A percentile compares a stretch with the other conserved stretches of the same genome.
Evolutionary conservation across 1,140 invertebrate genomes (phyloP).

Genomic region (Harpegnathos saltator): DNA sequence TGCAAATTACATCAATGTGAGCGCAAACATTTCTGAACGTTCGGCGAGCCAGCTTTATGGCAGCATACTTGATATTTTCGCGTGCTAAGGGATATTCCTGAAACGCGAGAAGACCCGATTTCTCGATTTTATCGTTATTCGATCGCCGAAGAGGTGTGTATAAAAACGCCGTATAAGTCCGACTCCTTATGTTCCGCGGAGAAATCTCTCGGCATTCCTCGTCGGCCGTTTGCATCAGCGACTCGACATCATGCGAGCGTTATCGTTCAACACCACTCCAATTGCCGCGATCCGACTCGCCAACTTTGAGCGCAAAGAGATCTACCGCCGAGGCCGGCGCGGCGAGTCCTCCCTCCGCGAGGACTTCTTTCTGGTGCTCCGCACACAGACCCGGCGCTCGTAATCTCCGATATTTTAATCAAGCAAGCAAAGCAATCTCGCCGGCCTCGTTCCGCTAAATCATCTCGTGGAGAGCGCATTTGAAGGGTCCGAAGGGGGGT

Average conservation of each 20-base stretch:
- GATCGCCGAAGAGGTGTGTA: no score
- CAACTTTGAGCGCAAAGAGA: constrained; percentile 11
- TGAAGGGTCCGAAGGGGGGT: constrained; percentile 13
- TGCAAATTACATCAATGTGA: no score
- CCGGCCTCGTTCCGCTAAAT: constrained; percentile 56
- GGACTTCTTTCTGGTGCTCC: not conserved
- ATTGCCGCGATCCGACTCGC: constrained; percentile 5
- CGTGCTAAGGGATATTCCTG: no score
- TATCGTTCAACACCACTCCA: constrained; percentile 29
- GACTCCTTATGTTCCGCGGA: not conserved
- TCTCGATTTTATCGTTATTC: no score
- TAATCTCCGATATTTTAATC: constrained; percentile 68
- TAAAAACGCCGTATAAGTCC: no score
- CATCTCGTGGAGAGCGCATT: constrained; percentile 49
- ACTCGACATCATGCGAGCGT: constrained; percentile 26
- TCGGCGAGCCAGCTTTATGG: no score
- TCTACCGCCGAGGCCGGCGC: not conserved
- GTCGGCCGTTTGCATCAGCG: not conserved
- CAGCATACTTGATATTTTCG: no score
- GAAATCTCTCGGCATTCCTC: not conserved
- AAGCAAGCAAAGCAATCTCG: constrained; percentile 65
- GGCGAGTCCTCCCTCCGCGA: not conserved
- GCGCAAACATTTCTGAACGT: no score
- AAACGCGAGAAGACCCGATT: no score
- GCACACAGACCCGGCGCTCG: not conserved